These are phyloP conservation scores for Pristionchus fissidentatus DNA, from an alignment of 2,888 invertebrate genomes.

Conservation along the genomic window DNA sequence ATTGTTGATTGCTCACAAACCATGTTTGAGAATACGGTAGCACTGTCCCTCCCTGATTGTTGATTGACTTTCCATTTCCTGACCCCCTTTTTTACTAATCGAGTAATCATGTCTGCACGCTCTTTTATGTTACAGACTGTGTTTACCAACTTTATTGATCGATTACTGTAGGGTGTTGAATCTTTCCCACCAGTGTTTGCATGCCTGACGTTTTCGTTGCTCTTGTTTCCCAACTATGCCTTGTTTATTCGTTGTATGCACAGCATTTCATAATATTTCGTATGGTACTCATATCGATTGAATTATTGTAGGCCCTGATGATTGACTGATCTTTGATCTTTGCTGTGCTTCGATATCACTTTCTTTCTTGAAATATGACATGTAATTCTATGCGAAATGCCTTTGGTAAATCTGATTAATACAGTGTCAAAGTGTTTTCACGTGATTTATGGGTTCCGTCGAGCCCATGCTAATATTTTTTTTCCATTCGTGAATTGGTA, in stretches of 20 bases:
- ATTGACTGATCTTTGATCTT: neutral
- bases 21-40: too few species aligned
- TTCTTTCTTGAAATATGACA: slow-evolving; percentile 4
- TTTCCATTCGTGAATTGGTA: too few species aligned
- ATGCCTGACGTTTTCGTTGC: neutral
- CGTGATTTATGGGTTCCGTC: neutral
- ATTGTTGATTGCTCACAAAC: too few species aligned
- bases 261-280: neutral
- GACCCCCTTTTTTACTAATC: too few species aligned
- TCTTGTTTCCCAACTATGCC: neutral
- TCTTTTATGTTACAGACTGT: neutral
- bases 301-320: too few species aligned
- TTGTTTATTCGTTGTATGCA: neutral
- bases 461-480: too few species aligned
- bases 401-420: neutral
- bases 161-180: neutral
- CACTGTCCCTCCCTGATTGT: too few species aligned
- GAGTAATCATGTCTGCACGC: too few species aligned
- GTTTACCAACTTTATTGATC: neutral
- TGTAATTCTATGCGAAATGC: neutral
- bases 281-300: slow-evolving; percentile 3
- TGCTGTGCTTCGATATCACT: neutral
- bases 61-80: too few species aligned
- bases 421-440: neutral
- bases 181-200: neutral